Percentiles rank a stretch among this genome's conserved stretches.
These are phyloP conservation scores for Muscidifurax raptorellus DNA, from an alignment of 1,140 invertebrate species.

Conservation along the genomic window DNA sequence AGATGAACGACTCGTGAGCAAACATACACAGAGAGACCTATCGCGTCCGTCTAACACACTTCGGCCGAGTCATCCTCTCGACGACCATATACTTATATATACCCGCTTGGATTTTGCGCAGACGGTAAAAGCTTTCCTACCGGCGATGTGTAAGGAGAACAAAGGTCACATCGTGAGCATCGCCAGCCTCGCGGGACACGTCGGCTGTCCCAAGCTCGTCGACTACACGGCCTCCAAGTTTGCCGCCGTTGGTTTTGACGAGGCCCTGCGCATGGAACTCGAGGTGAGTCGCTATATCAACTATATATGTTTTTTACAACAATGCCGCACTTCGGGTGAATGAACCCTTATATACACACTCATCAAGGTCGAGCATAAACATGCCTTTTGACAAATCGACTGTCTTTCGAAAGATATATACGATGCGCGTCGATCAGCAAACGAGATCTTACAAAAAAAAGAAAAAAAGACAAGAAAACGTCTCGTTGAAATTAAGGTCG, in stretches of 20 bases:
- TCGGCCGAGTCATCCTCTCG: background rate
- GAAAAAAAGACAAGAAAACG: background rate
- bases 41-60: background rate
- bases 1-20: no score
- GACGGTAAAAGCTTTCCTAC: constrained; percentile 90
- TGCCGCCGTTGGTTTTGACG: constrained; percentile 94
- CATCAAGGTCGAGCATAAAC: no score
- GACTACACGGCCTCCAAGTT: constrained; percentile 98
- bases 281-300: constrained; percentile 68
- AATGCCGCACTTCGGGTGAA: background rate
- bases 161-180: constrained; percentile 97
- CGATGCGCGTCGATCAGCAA: no score
- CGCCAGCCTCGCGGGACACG: constrained; percentile 93
- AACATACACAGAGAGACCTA: no score
- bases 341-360: no score
- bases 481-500: background rate
- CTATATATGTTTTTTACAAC: background rate
- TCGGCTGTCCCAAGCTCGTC: constrained; percentile 87
- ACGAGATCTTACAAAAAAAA: background rate
- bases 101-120: constrained; percentile 67
- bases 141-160: constrained; percentile 92
- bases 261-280: constrained; percentile 88
- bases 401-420: no score
- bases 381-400: no score
- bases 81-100: no score